Conservation (phyloP, 2,113 vertebrate genomes). For the Chaetodon auriga region DNA sequence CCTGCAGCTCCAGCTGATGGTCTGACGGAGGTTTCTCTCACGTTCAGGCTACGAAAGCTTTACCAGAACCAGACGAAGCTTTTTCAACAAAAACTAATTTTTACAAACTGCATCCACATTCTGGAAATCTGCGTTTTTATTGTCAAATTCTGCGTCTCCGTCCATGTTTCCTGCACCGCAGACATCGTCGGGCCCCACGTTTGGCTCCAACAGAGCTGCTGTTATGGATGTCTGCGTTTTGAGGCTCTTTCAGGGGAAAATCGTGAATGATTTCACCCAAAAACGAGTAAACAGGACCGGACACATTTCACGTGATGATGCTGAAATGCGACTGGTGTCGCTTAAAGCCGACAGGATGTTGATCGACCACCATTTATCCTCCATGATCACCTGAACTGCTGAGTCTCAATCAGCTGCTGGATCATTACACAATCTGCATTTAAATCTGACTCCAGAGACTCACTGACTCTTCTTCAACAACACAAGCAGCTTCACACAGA, state of each 20-base stretch:
- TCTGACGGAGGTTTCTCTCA: no score
- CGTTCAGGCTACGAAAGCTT: no score
- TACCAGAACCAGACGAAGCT: no score
- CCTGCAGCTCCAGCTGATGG: no score
- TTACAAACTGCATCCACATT: no score
- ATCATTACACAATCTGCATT: neutral
- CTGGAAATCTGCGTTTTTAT: no score
- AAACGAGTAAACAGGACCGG: neutral
- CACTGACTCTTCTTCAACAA: neutral
- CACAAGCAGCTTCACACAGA: neutral
- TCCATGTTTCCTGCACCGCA: no score
- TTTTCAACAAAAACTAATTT: no score
- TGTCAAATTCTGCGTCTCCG: no score
- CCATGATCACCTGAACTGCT: neutral
- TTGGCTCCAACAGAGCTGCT: neutral
- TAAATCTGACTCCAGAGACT: neutral
- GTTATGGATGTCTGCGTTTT: neutral
- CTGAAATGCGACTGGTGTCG: neutral
- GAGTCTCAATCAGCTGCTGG: neutral
- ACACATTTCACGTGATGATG: neutral
- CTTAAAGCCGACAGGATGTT: neutral
- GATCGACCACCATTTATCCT: neutral
- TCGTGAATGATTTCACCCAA: neutral
- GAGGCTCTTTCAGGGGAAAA: neutral
- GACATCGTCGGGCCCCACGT: no score